Base-by-base conservation (phyloP, 2,113 vertebrate species). In the Pollimyrus isidori region DNA sequence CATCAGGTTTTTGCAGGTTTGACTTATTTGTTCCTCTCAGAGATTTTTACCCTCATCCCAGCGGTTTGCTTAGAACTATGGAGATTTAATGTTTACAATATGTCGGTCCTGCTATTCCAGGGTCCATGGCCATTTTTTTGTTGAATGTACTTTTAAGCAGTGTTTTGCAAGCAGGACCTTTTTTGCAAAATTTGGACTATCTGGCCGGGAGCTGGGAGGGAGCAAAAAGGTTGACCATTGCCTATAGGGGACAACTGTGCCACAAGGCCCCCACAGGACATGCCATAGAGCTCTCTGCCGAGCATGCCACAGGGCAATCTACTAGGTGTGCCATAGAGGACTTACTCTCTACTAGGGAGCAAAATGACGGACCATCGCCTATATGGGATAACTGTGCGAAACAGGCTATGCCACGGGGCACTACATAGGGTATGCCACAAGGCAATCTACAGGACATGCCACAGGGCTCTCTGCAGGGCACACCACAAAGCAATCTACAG, bases 251-350 rank as follows among this genome's bases (percentile, higher is more conserved):
- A 56, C 7, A 56, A 23, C 53, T 56, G 21, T 26, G 23, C 58
- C 23, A 62, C 21, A 65, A n/a, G 58, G 58, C 58, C 23, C 2
- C 15, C 3, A 17, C 45, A 53, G 52, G 17, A 2, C 56, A 58
- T 13, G 0, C 49, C 10, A 11, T 21, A 58, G 6, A 7, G 5
- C 21, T 4, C 2, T 62, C 56, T 23, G 7, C 56, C 5, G 2
- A 13, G 23, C 2, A 58, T 0, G 2, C 2, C 0, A 0, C 2
- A 9, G 23, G 56, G 56, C 23, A 62, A 21, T 7, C 21, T 58
- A 7, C 56, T 0, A 1, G 21, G 56, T 1, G 2, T 0, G 5
- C 21, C 0, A 0, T 6, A 58, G 21, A 5, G 53, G 19, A 53
- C 42, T 45, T 45, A 45, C 42, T 45, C 56, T 23, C 56, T 50